These are phyloP conservation scores for Pseudococcus viburni DNA, from an alignment of 2,888 invertebrate genomes.

Conservation along the genomic window DNA sequence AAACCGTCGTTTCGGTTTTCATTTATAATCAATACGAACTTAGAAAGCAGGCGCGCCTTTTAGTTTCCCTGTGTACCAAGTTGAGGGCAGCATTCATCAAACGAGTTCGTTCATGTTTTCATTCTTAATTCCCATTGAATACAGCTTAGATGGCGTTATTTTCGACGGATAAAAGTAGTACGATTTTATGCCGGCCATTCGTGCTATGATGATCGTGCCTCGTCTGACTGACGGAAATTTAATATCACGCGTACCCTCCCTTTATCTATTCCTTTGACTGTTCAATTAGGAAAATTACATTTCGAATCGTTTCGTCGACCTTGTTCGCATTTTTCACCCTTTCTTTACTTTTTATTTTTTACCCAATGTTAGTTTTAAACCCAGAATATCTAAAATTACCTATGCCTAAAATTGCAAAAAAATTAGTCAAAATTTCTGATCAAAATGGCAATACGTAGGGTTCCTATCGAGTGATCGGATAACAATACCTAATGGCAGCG, in stretches of 20 bases:
- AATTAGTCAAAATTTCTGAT: not conserved
- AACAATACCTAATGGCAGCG: not conserved
- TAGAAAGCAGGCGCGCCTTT: slow-evolving; percentile 32
- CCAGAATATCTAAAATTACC: not conserved
- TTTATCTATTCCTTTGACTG: slow-evolving; percentile 9
- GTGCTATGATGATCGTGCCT: not conserved
- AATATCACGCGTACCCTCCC: not conserved
- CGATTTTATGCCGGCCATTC: slow-evolving; percentile 13
- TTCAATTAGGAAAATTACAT: slow-evolving; percentile 41
- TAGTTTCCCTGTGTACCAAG: slow-evolving; percentile 20
- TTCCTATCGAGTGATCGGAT: not conserved
- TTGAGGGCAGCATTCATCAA: slow-evolving; percentile 55
- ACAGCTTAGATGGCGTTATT: slow-evolving; percentile 27
- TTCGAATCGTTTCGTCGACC: slow-evolving; percentile 12
- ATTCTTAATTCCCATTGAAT: slow-evolving; percentile 9
- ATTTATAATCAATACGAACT: slow-evolving; percentile 13
- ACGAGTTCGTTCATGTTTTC: slow-evolving; percentile 23
- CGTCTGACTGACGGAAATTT: not conserved
- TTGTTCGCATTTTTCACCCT: not conserved
- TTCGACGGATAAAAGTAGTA: slow-evolving; percentile 24
- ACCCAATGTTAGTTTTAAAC: not conserved
- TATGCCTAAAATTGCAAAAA: not conserved
- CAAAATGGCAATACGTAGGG: not conserved
- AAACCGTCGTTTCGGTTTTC: slow-evolving; percentile 31
- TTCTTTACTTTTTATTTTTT: not conserved